Evolutionary conservation across 2,888 invertebrate genomes (phyloP), one percentile per base, ranked within the genome.

Genomic region (Hydropsyche betteni): DNA sequence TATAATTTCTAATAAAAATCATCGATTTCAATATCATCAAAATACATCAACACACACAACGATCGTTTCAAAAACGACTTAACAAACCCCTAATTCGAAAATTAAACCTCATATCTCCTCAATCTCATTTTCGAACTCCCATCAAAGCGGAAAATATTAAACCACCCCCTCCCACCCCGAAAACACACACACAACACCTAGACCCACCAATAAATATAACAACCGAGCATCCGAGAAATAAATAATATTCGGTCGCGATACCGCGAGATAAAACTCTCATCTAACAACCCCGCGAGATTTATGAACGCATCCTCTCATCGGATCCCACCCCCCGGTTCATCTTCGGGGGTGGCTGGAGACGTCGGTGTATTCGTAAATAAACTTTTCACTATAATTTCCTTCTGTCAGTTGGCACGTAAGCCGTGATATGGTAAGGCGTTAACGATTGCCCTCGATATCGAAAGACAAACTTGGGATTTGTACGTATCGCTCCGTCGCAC

Each of bases 351-450:
- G 24, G 24, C 24, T 24, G 24, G 24, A 24, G 24, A 24, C 24
- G 24, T 24, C 2, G 24, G 24, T 76, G 75, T 78, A 76, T 78
- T 78, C 75, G 68, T 74, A 76, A 78, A 78, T 78, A 78, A 78
- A 78, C 76, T 78, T 78, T 78, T 78, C 78, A 74, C 74, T 78
- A 78, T 58, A 78, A 78, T 76, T 78, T 78, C 76, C 78, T 73
- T 68, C 78, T 78, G 78, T 78, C 78, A 78, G 70, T 78, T 68
- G 75, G 72, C 78, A 76, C 75, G 74, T 64, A 36, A 74, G 68
- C 72, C 71, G 36, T 72, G 72, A 72, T 72, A 72, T 44, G 58
- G 61, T 36, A n/a, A 34, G 8, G 72, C 72, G 55, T 58, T 72
- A 72, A 50, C 72, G 72, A 72, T 72, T 72, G 55, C 58, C 34